These are phyloP conservation scores for Etheostoma cragini DNA, from an alignment of 2,113 vertebrate species.

Conservation along the genomic window DNA sequence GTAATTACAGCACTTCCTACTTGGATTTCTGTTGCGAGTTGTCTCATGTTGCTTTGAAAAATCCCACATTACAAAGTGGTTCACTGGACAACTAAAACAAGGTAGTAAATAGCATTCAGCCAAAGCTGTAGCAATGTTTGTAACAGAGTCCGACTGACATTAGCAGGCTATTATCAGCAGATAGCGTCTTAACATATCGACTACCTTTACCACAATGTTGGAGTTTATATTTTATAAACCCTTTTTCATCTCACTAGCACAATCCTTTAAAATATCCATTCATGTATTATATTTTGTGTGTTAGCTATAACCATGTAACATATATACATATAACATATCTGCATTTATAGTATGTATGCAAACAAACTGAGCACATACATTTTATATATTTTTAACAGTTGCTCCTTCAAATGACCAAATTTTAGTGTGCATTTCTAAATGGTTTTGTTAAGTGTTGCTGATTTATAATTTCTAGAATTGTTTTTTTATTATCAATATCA, in stretches of 20 bases:
- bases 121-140: background rate
- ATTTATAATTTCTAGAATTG: background rate
- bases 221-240: background rate
- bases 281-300: background rate
- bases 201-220: background rate
- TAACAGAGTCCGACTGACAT: background rate
- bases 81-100: background rate
- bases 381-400: background rate
- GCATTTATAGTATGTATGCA: background rate
- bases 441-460: background rate
- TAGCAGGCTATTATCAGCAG: background rate
- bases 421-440: background rate
- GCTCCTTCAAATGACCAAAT: background rate
- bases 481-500: background rate
- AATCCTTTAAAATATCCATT: background rate
- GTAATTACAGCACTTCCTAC: background rate
- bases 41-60: background rate
- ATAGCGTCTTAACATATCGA: background rate
- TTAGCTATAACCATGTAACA: background rate
- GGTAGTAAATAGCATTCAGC: background rate
- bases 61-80: background rate
- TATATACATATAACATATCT: background rate
- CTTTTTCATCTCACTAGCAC: background rate
- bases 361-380: background rate
- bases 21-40: background rate